phyloP scores from a whole-genome alignment of 1,140 invertebrate genomes.

The Cydia splendana region DNA sequence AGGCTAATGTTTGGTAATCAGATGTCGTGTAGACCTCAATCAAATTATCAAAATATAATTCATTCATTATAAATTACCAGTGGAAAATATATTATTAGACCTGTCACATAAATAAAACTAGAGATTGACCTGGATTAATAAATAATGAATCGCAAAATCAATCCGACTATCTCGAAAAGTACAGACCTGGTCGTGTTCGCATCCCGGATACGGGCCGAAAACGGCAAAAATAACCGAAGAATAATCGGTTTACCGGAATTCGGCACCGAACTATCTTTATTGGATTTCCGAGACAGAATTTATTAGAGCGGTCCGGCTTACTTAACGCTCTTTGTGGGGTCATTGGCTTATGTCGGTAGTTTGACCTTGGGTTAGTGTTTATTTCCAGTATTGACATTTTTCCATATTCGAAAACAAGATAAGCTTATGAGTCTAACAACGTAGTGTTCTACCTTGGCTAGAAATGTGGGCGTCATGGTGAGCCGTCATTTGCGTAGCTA shows the following conservation, averaged over 20 bases:
- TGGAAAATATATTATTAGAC: no score
- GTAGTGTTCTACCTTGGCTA: no score
- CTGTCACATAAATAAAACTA: no score
- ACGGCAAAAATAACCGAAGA: constrained; percentile 14
- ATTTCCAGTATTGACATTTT: background rate
- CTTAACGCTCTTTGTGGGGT: background rate
- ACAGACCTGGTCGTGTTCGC: background rate
- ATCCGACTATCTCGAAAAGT: background rate
- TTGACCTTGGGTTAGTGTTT: background rate
- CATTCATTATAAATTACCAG: no score
- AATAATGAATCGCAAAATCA: background rate
- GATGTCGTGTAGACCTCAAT: no score
- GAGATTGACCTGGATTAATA: background rate
- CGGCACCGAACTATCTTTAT: constrained; percentile 27
- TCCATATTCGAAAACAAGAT: no score
- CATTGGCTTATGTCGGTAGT: background rate
- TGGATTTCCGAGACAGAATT: constrained; percentile 14
- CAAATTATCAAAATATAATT: no score
- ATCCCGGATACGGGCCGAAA: background rate
- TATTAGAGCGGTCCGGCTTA: constrained; percentile 15
- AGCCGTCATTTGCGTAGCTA: no score
- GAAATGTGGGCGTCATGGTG: no score
- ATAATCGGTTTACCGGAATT: constrained; percentile 24
- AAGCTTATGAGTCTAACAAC: no score
- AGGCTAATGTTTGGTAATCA: no score